These are phyloP conservation scores for Cetoscarus ocellatus DNA, from an alignment of 2,797 vertebrate genomes.

Conservation along the genomic window DNA sequence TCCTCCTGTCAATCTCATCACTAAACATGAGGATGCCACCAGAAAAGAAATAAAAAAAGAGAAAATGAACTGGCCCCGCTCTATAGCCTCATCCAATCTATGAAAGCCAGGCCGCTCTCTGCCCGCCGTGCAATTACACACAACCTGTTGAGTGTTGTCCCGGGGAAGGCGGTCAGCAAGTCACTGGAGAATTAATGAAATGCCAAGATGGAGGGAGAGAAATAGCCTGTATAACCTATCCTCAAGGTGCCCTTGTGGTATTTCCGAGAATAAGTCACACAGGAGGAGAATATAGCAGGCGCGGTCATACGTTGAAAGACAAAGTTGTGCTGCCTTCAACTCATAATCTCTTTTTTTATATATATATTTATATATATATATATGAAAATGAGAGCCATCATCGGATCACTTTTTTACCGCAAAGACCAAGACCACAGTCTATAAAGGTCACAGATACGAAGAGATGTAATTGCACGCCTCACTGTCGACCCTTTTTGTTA, in stretches of 20 bases:
- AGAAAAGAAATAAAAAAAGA: conserved; percentile 28
- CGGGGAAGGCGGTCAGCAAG: conserved; percentile 78
- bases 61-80: conserved; percentile 53
- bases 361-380: conserved; percentile 26
- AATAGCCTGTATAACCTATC: conserved; percentile 85
- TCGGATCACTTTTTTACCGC: conserved; percentile 23
- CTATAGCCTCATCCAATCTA: conserved; percentile 71
- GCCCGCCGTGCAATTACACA: conserved; percentile 83
- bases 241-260: conserved; percentile 86
- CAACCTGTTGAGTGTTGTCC: conserved; percentile 87
- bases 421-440: conserved; percentile 21
- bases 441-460: conserved; percentile 67
- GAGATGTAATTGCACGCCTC: conserved; percentile 68
- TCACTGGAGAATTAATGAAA: conserved; percentile 87
- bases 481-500: conserved; percentile 58
- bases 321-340: conserved; percentile 61
- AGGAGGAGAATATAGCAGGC: conserved; percentile 55
- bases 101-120: conserved; percentile 69
- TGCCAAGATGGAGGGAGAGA: conserved; percentile 81
- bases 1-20: conserved; percentile 69
- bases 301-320: conserved; percentile 31
- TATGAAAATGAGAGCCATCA: conserved; percentile 58
- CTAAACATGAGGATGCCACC: conserved; percentile 71
- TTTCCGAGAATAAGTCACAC: conserved; percentile 79
- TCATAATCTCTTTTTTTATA: conserved; percentile 48